Conservation (phyloP, 2,888 invertebrate species). For the Brachynemurus nebulosus region DNA sequence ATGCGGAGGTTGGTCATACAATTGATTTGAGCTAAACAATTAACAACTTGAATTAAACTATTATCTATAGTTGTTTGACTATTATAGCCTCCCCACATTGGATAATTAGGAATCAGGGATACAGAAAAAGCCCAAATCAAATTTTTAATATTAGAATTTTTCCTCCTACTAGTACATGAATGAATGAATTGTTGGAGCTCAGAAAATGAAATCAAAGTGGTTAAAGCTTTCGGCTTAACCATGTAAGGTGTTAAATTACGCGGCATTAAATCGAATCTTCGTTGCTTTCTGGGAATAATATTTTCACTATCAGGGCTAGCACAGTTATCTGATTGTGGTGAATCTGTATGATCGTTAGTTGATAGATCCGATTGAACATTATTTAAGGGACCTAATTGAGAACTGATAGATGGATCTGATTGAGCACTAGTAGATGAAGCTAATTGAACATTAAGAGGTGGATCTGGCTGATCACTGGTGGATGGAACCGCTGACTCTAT, state of each 20-base stretch:
- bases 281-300: neutral
- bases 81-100: constrained; percentile 14
- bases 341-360: neutral
- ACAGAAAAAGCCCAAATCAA: constrained; percentile 11
- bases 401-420: neutral
- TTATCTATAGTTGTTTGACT: constrained; percentile 7
- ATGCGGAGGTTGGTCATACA: no score
- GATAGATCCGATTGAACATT: neutral
- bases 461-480: neutral
- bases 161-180: neutral
- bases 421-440: constrained; percentile 1
- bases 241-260: constrained; percentile 3
- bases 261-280: constrained; percentile 6
- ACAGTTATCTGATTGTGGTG: constrained; percentile 1
- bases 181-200: neutral
- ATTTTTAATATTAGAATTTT: constrained; percentile 7
- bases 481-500: neutral
- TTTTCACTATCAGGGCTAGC: neutral
- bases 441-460: neutral
- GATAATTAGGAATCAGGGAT: constrained; percentile 2
- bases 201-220: neutral
- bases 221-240: constrained; percentile 8
- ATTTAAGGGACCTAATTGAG: neutral
- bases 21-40: constrained; percentile 12
- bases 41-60: constrained; percentile 9